phyloP scores from a whole-genome alignment of 2,113 vertebrate species.

The Buteo buteo region DNA sequence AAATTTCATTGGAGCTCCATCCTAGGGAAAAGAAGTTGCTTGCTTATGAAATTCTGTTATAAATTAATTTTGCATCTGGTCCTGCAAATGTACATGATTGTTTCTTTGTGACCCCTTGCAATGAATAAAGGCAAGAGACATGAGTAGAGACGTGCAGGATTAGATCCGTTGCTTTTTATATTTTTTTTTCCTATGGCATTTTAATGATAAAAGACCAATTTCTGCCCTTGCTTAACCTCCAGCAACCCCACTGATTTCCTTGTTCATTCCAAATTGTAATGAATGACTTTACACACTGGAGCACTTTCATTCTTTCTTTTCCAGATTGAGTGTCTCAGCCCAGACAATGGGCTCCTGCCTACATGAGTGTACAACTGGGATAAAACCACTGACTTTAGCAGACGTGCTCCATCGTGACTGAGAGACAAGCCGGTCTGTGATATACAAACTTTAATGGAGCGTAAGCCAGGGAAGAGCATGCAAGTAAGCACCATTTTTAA shows the following conservation, averaged over 20 bases:
- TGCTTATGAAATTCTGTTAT: constrained; percentile 20
- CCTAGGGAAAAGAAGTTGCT: background rate
- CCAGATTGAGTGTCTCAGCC: constrained; percentile 36
- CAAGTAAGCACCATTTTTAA: constrained; percentile 36
- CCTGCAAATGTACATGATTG: background rate
- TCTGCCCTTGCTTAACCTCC: constrained; percentile 55
- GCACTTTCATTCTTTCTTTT: constrained; percentile 39
- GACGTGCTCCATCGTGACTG: background rate
- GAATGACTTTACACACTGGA: constrained; percentile 45
- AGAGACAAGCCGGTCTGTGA: background rate
- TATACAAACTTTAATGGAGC: background rate
- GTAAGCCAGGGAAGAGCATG: background rate
- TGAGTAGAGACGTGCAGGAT: background rate
- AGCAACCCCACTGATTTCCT: constrained; percentile 42
- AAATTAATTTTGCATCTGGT: constrained; percentile 30
- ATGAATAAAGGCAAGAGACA: background rate
- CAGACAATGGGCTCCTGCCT: constrained; percentile 54
- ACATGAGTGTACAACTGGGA: background rate
- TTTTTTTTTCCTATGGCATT: background rate
- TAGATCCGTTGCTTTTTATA: background rate
- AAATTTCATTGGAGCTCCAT: constrained; percentile 22
- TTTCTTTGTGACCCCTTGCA: background rate
- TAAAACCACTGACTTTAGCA: constrained; percentile 21
- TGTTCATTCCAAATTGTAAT: constrained; percentile 41
- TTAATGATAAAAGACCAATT: constrained; percentile 55